A percentile compares a stretch with the other conserved stretches of the same genome.
phyloP scores from a whole-genome alignment of 2,797 vertebrate species.

The Silurus lanzhouensis region DNA sequence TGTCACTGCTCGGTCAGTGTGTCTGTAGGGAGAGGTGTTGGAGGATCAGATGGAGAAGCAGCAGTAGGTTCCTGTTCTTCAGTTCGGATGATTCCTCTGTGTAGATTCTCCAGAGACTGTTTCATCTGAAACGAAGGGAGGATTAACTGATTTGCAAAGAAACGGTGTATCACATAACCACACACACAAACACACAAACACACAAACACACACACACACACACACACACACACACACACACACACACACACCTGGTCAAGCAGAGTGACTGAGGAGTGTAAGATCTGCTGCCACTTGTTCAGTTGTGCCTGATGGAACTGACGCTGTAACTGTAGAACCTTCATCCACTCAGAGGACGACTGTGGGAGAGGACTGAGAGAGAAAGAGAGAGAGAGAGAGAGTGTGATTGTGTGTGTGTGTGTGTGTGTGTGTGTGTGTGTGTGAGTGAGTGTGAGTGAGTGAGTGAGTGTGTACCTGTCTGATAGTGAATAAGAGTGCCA shows the following conservation, averaged over 20 bases:
- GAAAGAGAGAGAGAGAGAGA: background rate
- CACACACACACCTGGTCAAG: slow-evolving; percentile 84
- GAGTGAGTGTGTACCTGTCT: slow-evolving; percentile 73
- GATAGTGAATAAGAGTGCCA: slow-evolving; percentile 87
- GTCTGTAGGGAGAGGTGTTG: slow-evolving; percentile 50
- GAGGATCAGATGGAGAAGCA: slow-evolving; percentile 58
- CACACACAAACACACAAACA: background rate
- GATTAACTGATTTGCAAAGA: background rate
- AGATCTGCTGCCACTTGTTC: slow-evolving; percentile 87
- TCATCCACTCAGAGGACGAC: slow-evolving; percentile 85
- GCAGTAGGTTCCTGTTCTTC: slow-evolving; percentile 68
- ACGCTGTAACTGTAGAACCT: slow-evolving; percentile 87
- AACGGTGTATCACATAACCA: background rate
- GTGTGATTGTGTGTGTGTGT: background rate
- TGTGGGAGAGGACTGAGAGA: slow-evolving; percentile 81
- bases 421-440: background rate
- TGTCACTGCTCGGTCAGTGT: slow-evolving; percentile 37
- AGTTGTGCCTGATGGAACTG: slow-evolving; percentile 87
- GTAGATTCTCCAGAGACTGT: slow-evolving; percentile 86
- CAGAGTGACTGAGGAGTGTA: slow-evolving; percentile 85
- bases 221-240: slow-evolving; percentile 65
- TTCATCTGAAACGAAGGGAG: slow-evolving; percentile 77
- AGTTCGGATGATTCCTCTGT: slow-evolving; percentile 79
- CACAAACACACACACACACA: slow-evolving; percentile 69
- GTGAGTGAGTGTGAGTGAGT: slow-evolving; percentile 9